These are phyloP conservation scores for Petrocephalus sullivani DNA, from an alignment of 2,797 vertebrate species.

Conservation along the genomic window DNA sequence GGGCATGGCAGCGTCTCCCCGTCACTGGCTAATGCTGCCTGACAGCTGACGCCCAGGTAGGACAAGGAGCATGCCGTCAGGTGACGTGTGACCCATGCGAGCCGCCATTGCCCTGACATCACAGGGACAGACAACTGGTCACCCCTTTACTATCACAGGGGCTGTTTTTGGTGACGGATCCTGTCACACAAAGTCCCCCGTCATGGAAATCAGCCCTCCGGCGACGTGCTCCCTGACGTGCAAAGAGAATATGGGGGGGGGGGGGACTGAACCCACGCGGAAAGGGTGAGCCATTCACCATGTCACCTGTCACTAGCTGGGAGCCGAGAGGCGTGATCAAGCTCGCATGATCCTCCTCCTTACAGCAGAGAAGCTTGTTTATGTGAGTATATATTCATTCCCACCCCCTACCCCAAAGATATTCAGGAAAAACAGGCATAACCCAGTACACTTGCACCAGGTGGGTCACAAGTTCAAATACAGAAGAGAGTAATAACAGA, in stretches of 20 bases:
- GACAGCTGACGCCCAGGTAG: neutral
- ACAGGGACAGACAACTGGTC: neutral
- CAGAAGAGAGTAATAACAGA: neutral
- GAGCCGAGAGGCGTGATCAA: neutral
- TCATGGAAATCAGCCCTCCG: neutral
- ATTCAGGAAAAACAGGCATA: neutral
- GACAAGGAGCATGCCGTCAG: neutral
- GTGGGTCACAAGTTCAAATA: neutral
- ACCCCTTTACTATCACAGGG: neutral
- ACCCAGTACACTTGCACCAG: neutral
- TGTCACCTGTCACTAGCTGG: neutral
- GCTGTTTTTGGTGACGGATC: neutral
- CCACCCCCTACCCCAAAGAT: neutral
- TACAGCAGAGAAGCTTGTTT: neutral
- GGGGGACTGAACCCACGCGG: neutral
- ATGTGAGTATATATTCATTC: neutral
- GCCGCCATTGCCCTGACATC: neutral
- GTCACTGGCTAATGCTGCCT: neutral
- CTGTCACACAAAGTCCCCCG: neutral
- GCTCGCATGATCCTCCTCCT: neutral
- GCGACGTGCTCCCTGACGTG: neutral
- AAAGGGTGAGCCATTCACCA: neutral
- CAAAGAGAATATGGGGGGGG: neutral
- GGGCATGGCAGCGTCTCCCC: neutral
- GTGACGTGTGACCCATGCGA: neutral